Percentiles rank a stretch among this genome's conserved stretches.
Conservation (phyloP, 2,113 vertebrate species). For the Pristiophorus japonicus region DNA sequence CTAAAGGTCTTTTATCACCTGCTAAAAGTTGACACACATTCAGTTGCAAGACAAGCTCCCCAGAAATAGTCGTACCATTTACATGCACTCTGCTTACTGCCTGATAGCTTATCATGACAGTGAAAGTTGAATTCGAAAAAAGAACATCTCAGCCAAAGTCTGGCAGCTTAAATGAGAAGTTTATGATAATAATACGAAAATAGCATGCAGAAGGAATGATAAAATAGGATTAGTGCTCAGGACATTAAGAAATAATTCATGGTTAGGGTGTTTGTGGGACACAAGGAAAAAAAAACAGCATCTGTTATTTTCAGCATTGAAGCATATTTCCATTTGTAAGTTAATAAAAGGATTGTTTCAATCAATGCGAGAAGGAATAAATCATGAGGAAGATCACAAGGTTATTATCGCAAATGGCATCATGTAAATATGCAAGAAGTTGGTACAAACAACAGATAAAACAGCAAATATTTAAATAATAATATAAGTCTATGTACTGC, state of each 20-base stretch:
- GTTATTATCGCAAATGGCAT: neutral
- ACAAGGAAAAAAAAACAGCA: neutral
- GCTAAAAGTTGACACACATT: neutral
- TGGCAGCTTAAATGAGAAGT: neutral
- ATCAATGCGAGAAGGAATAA: neutral
- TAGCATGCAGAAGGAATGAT: neutral
- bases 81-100: neutral
- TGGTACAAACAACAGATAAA: neutral
- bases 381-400: conserved; percentile 22
- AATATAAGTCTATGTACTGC: neutral
- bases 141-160: neutral
- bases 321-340: neutral
- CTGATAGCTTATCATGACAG: neutral
- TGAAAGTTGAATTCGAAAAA: neutral
- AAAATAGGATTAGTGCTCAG: conserved; percentile 3
- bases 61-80: neutral
- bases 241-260: neutral
- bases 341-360: neutral
- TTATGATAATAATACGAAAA: conserved; percentile 18
- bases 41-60: neutral
- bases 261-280: neutral
- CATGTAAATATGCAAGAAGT: neutral
- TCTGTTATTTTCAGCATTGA: neutral
- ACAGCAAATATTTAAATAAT: neutral
- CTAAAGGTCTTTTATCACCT: neutral